Evolutionary conservation across 2,797 vertebrate species (phyloP).

Genomic region (Acrocephalus scirpaceus): DNA sequence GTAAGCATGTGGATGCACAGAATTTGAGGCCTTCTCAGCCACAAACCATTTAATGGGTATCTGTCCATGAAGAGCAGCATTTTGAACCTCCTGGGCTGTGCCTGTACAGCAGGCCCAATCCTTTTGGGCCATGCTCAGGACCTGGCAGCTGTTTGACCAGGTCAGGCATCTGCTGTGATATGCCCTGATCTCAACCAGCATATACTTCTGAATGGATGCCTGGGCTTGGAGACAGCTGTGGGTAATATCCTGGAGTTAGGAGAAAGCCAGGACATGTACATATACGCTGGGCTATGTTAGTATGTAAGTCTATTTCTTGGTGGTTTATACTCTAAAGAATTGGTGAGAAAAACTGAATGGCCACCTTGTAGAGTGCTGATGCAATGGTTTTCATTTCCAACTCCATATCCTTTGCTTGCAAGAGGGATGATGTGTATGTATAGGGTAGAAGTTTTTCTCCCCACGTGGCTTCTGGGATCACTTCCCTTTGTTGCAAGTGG

Average conservation of each 20-base stretch:
- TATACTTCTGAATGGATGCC: neutral
- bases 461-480: accelerated
- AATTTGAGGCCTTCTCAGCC: neutral
- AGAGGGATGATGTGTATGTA: neutral
- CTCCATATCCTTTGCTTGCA: neutral
- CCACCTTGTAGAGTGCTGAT: neutral
- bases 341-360: neutral
- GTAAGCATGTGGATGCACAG: neutral
- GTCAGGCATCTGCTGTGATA: neutral
- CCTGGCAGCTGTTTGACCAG: neutral
- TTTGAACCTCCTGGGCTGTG: neutral
- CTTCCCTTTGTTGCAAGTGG: neutral
- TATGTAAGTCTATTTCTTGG: neutral
- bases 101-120: neutral
- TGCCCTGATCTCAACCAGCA: neutral
- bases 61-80: neutral
- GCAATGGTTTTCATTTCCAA: neutral
- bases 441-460: neutral
- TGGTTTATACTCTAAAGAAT: neutral
- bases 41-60: neutral
- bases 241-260: neutral
- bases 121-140: neutral
- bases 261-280: neutral
- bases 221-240: neutral
- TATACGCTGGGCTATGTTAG: neutral